phyloP scores from a whole-genome alignment of 2,113 vertebrate species.

The Micronycteris hirsuta region DNA sequence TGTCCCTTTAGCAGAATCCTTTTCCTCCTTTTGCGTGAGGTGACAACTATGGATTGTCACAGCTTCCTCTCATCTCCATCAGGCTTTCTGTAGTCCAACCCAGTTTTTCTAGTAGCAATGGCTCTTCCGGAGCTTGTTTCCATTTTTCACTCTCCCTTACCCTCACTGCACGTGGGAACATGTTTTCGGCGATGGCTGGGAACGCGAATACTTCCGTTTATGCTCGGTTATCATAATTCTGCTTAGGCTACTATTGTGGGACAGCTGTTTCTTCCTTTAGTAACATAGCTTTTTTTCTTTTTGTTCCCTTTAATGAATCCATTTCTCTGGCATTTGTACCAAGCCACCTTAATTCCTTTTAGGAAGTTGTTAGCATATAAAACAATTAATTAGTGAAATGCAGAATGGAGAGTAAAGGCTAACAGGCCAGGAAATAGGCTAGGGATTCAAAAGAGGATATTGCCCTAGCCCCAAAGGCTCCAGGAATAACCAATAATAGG shows the following conservation, averaged over 20 bases:
- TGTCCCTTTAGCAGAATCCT: neutral
- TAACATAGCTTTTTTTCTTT: neutral
- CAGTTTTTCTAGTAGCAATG: neutral
- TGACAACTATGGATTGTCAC: neutral
- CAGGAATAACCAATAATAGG: slow-evolving; percentile 59
- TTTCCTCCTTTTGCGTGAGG: neutral
- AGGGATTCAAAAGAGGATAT: slow-evolving; percentile 3
- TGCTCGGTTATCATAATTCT: neutral
- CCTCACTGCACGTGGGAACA: neutral
- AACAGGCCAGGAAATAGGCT: slow-evolving; percentile 17
- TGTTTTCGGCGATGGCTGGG: neutral
- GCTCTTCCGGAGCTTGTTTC: neutral
- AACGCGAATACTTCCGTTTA: neutral
- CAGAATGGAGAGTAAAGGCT: neutral
- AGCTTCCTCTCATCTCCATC: neutral
- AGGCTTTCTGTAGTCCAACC: neutral
- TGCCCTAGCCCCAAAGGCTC: slow-evolving; percentile 22
- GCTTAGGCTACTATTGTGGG: neutral
- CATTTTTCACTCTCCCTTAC: neutral
- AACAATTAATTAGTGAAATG: slow-evolving; percentile 44
- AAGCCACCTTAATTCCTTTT: neutral
- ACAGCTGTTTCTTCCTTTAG: neutral
- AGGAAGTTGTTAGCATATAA: slow-evolving; percentile 41
- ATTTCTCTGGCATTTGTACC: slow-evolving; percentile 38
- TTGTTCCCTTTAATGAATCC: neutral